Evolutionary conservation across 2,113 vertebrate genomes (phyloP), one percentile per base, ranked within the genome.

Genomic region (Cheirogaleus medius): DNA sequence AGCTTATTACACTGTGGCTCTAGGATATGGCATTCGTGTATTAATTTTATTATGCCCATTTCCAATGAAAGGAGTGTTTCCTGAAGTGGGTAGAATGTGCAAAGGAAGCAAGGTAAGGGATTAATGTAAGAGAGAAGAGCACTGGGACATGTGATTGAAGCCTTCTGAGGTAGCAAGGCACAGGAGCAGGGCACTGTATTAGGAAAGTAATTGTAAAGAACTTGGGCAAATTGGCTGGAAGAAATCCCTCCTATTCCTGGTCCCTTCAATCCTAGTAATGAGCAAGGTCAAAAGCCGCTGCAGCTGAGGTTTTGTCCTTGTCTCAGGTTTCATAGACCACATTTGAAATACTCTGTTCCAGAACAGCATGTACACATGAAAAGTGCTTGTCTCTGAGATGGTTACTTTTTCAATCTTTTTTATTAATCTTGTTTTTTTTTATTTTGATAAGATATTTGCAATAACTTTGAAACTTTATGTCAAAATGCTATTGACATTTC

Each of bases 401-500:
- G 69, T 66, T 90, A 69, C 25, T 39, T 94, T 93, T 96, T 68
- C 34, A 88, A 66, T 92, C 49, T 63, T 80, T 37, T 42, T 56
- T 78, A 52, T 64, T 29, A 76, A 66, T 92, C 49, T 68, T 80
- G 34, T 49, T 73, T 77, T 74, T 60, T 77, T 71, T 21, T 92
- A 91, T 27, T 96, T 93, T 93, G 12, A 49, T 81, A 80, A 92
- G 78, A 90, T 96, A 93, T 82, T 93, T 95, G 21, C n/a, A 87
- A 66, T 82, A 84, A 84, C 60, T 87, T 71, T 95, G 21, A 92
- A 97, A 69, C 63, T 80, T 92, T 71, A 81, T 90, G 76, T 94
- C 66, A 81, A 96, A 93, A 91, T 92, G 64, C 47, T 96, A 95
- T 77, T 96, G 90, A 94, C 39, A 88, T 97, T 95, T 94, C 37